These are phyloP conservation scores for Dunckerocampus dactyliophorus DNA, from an alignment of 2,113 vertebrate species.

Conservation along the genomic window DNA sequence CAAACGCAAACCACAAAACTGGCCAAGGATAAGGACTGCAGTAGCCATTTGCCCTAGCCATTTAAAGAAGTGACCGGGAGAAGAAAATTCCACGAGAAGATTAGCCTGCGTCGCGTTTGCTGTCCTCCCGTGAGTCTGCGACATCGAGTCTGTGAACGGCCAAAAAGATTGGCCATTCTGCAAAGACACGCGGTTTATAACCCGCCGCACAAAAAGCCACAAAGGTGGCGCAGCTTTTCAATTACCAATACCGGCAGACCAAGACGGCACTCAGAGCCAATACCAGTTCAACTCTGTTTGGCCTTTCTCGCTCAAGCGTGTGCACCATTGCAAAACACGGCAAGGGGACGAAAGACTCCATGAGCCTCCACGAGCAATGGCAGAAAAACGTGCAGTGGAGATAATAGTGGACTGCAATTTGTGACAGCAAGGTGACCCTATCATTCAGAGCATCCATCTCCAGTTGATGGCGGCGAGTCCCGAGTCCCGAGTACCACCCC, in stretches of 20 bases:
- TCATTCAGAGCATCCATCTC: conserved; percentile 26
- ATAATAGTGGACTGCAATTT: conserved; percentile 50
- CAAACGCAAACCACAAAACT: not conserved
- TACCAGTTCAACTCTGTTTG: conserved; percentile 40
- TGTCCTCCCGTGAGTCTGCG: conserved; percentile 15
- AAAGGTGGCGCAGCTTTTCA: conserved; percentile 12
- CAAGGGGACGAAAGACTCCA: conserved; percentile 20
- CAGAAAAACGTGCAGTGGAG: conserved; percentile 12
- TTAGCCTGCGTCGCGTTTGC: conserved; percentile 27
- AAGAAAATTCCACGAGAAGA: conserved; percentile 16
- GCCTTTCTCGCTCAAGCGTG: conserved; percentile 29
- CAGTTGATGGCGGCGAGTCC: conserved; percentile 14
- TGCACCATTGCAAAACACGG: conserved; percentile 25
- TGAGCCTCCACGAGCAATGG: not conserved
- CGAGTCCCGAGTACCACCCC: not conserved
- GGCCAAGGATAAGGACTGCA: not conserved
- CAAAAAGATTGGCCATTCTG: conserved; percentile 20
- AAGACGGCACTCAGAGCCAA: conserved; percentile 1
- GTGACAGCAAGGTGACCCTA: conserved; percentile 63
- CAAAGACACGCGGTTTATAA: conserved; percentile 41
- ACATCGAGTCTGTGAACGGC: conserved; percentile 14
- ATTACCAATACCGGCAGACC: not conserved
- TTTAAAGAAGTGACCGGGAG: no score
- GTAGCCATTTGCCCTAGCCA: not conserved
- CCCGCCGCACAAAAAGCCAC: conserved; percentile 9